Evolutionary conservation across 2,888 invertebrate genomes (phyloP).

Genomic region (Salticus scenicus): DNA sequence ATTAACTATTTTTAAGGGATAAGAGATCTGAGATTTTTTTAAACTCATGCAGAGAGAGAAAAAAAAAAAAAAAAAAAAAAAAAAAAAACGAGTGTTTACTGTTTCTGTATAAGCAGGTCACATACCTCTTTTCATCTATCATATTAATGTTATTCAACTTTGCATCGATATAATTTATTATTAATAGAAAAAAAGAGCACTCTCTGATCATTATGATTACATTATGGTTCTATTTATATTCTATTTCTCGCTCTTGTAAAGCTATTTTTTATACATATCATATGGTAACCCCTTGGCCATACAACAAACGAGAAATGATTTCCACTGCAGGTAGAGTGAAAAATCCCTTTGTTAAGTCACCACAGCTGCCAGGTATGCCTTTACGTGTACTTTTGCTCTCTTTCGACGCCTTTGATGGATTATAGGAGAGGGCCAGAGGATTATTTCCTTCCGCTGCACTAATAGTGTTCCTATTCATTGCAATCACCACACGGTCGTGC

Average conservation of each 20-base stretch:
- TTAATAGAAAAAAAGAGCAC: no score
- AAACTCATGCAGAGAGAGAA: no score
- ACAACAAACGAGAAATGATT: not conserved
- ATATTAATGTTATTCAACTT: no score
- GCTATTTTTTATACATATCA: not conserved
- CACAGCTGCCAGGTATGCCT: not conserved
- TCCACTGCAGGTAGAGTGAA: not conserved
- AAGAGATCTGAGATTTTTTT: no score
- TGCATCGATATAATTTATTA: no score
- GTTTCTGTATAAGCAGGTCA: no score
- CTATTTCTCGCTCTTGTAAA: not conserved
- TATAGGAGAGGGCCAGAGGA: slow-evolving; percentile 34
- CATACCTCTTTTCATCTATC: no score
- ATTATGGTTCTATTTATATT: not conserved
- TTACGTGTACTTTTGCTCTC: not conserved
- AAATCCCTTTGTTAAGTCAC: not conserved
- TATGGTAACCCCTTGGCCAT: not conserved
- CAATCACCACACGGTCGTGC: slow-evolving; percentile 57
- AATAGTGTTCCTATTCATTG: slow-evolving; percentile 57
- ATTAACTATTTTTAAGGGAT: no score
- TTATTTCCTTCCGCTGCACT: slow-evolving; percentile 60
- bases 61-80: no score
- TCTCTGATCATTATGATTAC: not conserved
- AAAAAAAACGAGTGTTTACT: no score
- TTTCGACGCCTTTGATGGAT: slow-evolving; percentile 57